Evolutionary conservation across 2,888 invertebrate genomes (phyloP), one percentile per base, ranked within the genome.

Genomic region (Dryobotodes eremita): DNA sequence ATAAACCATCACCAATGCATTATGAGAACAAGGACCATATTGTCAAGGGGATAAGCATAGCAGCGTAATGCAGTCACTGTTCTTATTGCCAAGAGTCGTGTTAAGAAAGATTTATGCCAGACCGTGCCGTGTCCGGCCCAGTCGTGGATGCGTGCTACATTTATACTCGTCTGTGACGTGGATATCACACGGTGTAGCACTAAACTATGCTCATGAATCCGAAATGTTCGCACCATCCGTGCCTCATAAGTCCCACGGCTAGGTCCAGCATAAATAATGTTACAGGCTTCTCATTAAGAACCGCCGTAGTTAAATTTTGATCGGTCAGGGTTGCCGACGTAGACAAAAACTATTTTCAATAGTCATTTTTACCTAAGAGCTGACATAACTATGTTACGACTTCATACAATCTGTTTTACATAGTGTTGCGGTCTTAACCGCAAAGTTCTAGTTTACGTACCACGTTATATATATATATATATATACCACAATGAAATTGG

Each of bases 161-260:
- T 68, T 36, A 42, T 61, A 13, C 42, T 42, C 36, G 17, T 61
- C 17, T 50, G 42, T 78, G 61, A 75, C 26, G 23, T 36, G 50
- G 42, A 53, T 42, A 61, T 42, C 50, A 50, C 23, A 26, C 4
- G 23, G 36, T 42, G 8, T 17, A 42, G 26, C 42, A 61, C 26
- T 75, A 78, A 61, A 42, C 78, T 42, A 78, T 26, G 26, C 42
- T 13, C 23, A n/a, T n/a, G 15, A 31, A 71, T 74, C 53, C 5
- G 1, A 8, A 73, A 75, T 74, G 10, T 55, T 62, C 7, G 17
- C 53, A 55, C n/a, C 11, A 17, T 46, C n/a, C 5, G 23, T 46
- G n/a, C 6, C 0, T 20, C 6, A 31, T 42, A 61, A 15, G 50
- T 13, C n/a, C 15, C 23, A 26, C 0, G 11, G n/a, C 13, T 15